Base-by-base conservation (phyloP, 2,888 invertebrate genomes). In the Rosalia funebris region DNA sequence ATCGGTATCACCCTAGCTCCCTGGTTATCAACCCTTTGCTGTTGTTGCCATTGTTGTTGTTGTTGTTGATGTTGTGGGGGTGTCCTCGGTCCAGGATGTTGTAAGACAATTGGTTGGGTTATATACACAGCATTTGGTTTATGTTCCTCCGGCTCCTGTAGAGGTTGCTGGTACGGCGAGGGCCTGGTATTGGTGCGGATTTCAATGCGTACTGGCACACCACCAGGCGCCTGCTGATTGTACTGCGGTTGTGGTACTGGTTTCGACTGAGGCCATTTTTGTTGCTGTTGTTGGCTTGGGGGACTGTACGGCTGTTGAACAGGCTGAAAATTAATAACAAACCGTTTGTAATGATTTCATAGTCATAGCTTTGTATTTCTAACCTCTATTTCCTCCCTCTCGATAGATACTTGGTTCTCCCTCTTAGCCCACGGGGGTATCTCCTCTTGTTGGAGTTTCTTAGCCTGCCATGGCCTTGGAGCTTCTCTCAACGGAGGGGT, bases 1-100 rank as follows among this genome's bases (percentile, higher is more conserved):
- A 91, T 86, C 0, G 91, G 90, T 71, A 90, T 87, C 47, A 89
- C 82, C 64, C 86, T 84, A 55, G 82, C 79, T 83, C 69, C 69
- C 16, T 46, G 71, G 76, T 75, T 60, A 78, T 76, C 74, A 47
- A 58, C 60, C 57, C 60, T 66, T 48, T 60, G 60, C 55, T 62
- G 70, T 37, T 66, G 70, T 31, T 68, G 70, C 55, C 54, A 70
- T 48, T 55, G 68, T 54, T 64, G 68, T 42, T 69, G 74, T 41
- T 69, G 74, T 59, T 72, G 77, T 46, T 70, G 70, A 50, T 71
- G 74, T 34, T 74, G 73, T 42, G 69, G 71, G 32, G 76, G 59
- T 41, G 60, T 55, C 37, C 55, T 45, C 9, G 69, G 60, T 14
- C 78, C 79, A 19, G 78, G 77, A 70, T 79, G 78, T 59, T 77